phyloP scores from a whole-genome alignment of 2,888 invertebrate species.

The Oligia strigilis region DNA sequence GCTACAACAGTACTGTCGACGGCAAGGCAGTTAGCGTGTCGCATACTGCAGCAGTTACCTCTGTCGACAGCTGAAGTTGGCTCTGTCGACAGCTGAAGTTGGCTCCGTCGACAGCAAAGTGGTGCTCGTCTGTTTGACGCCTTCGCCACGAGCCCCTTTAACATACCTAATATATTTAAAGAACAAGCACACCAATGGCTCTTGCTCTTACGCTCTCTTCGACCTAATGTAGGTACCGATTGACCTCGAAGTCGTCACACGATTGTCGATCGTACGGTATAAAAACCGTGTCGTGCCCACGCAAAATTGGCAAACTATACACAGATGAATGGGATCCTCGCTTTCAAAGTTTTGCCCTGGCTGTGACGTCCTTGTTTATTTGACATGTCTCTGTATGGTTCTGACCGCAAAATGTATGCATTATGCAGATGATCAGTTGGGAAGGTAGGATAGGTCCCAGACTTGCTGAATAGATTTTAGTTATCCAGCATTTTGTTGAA shows the following conservation, averaged over 20 bases:
- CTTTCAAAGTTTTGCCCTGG: conserved; percentile 57
- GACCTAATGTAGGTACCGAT: no score
- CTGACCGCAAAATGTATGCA: conserved; percentile 13
- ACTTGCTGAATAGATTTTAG: neutral
- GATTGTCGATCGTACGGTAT: conserved; percentile 56
- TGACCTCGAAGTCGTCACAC: neutral
- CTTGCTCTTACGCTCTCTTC: neutral
- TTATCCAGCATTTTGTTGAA: neutral
- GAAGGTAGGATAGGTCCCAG: neutral
- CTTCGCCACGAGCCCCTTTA: no score
- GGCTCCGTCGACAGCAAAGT: no score
- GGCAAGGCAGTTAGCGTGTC: no score
- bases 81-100: no score
- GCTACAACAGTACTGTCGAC: no score
- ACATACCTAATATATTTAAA: neutral
- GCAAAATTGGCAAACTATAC: conserved; percentile 71
- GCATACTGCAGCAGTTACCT: no score
- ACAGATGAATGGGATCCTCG: conserved; percentile 66
- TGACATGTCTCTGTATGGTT: conserved; percentile 26
- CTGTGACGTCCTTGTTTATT: conserved; percentile 49
- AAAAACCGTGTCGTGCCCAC: conserved; percentile 60
- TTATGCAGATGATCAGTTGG: neutral
- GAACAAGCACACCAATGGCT: neutral
- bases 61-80: no score
- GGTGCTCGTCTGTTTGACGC: no score